A percentile compares a stretch with the other conserved stretches of the same genome.
phyloP scores from a whole-genome alignment of 2,888 invertebrate genomes.

The Leucozona laternaria region DNA sequence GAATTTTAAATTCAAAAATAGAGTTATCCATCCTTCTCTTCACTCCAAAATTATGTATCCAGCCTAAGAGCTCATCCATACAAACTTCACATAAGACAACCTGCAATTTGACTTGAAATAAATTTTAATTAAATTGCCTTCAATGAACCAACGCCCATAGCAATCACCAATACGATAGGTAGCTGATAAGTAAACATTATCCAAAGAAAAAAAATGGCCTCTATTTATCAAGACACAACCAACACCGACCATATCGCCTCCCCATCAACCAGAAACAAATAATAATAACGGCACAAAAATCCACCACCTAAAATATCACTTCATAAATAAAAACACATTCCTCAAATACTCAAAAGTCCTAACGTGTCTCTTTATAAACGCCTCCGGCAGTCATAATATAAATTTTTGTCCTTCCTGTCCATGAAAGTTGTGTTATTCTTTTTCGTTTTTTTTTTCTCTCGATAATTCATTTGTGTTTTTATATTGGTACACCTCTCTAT shows the following conservation, averaged over 20 bases:
- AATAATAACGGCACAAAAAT: background rate
- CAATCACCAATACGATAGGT: background rate
- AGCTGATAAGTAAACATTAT: slow-evolving; percentile 9
- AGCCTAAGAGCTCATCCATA: too few species aligned
- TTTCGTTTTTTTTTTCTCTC: background rate
- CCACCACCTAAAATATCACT: background rate
- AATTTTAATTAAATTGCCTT: background rate
- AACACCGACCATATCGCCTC: background rate
- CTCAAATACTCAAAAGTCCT: slow-evolving; percentile 31
- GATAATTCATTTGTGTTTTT: background rate
- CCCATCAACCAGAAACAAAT: background rate
- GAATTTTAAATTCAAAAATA: too few species aligned
- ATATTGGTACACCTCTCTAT: background rate
- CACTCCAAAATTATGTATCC: too few species aligned
- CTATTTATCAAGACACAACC: background rate
- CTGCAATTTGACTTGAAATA: background rate
- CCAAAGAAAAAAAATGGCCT: slow-evolving; percentile 10
- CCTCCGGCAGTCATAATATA: slow-evolving; percentile 8
- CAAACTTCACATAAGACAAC: too few species aligned
- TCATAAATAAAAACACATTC: slow-evolving; percentile 21
- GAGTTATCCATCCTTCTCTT: too few species aligned
- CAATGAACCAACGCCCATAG: slow-evolving; percentile 15
- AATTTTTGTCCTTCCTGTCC: slow-evolving; percentile 23
- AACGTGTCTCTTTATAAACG: slow-evolving; percentile 26
- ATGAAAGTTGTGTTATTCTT: slow-evolving; percentile 12